Percentiles rank a stretch among this genome's conserved stretches.
These are phyloP conservation scores for Elmis aenea DNA, from an alignment of 2,888 invertebrate species.

Conservation along the genomic window DNA sequence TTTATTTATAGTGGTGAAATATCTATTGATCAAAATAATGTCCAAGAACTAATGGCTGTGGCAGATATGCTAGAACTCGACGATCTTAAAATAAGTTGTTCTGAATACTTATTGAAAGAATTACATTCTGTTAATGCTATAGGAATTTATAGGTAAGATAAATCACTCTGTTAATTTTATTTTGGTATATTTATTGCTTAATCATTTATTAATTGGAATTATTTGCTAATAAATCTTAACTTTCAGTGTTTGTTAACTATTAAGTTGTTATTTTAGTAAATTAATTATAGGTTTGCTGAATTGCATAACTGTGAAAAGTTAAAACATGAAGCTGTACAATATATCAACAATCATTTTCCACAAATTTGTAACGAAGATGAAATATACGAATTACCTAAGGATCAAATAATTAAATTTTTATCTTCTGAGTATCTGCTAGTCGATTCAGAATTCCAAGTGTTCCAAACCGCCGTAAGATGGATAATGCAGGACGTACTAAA, in stretches of 20 bases:
- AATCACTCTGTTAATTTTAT: no score
- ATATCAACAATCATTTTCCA: constrained; percentile 81
- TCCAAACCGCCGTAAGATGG: constrained; percentile 84
- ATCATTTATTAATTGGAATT: no score
- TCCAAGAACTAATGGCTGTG: constrained; percentile 82
- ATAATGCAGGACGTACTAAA: constrained; percentile 73
- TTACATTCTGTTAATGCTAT: constrained; percentile 83
- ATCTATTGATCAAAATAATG: constrained; percentile 69
- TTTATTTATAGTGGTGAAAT: constrained; percentile 78
- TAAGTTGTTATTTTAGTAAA: constrained; percentile 5
- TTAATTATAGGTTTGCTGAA: constrained; percentile 78
- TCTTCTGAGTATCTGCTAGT: constrained; percentile 83
- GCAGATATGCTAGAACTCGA: constrained; percentile 88
- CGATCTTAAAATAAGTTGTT: constrained; percentile 78
- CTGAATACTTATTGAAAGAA: constrained; percentile 78
- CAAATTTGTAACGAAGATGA: constrained; percentile 78
- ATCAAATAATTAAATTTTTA: constrained; percentile 69
- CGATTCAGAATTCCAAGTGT: constrained; percentile 85
- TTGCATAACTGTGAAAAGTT: constrained; percentile 78
- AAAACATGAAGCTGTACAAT: constrained; percentile 71
- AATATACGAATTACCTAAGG: constrained; percentile 74
- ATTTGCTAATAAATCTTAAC: no score
- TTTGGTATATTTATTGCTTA: no score
- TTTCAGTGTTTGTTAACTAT: constrained; percentile 6
- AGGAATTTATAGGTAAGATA: constrained; percentile 71